Conservation (phyloP, 2,797 vertebrate species). For the Petrocephalus schoutedeni region DNA sequence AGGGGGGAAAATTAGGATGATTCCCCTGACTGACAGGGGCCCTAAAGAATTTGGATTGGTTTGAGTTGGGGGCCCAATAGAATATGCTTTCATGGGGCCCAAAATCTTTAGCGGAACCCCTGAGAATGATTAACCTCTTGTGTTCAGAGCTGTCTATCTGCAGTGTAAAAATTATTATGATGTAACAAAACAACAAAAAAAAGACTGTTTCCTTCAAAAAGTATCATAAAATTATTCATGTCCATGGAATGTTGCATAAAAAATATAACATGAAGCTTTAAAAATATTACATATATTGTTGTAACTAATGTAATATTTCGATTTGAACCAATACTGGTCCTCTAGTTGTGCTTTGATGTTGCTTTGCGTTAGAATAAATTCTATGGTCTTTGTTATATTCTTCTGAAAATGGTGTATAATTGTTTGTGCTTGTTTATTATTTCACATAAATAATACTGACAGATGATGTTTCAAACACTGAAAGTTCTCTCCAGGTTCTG, state of each 20-base stretch:
- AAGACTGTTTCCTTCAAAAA: background rate
- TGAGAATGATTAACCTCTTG: background rate
- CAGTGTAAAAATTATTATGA: background rate
- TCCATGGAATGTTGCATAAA: background rate
- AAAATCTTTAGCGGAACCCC: background rate
- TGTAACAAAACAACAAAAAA: background rate
- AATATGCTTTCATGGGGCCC: background rate
- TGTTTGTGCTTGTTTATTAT: constrained; percentile 12
- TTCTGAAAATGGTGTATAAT: constrained; percentile 10
- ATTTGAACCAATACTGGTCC: constrained; percentile 14
- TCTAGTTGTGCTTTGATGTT: constrained; percentile 17
- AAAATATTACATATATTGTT: constrained; percentile 8
- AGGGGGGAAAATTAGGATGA: background rate
- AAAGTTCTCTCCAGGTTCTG: background rate
- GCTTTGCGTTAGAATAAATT: constrained; percentile 19
- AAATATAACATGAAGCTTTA: constrained; percentile 7
- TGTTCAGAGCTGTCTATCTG: background rate
- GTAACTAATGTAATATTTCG: background rate
- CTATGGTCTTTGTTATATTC: constrained; percentile 9
- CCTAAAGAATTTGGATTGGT: background rate
- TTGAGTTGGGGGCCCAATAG: background rate
- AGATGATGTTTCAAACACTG: background rate
- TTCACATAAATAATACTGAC: constrained; percentile 4
- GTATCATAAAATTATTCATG: background rate
- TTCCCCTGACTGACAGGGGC: background rate